These are phyloP conservation scores for Lepus timidus DNA, from an alignment of 2,113 vertebrate genomes.

Conservation along the genomic window DNA sequence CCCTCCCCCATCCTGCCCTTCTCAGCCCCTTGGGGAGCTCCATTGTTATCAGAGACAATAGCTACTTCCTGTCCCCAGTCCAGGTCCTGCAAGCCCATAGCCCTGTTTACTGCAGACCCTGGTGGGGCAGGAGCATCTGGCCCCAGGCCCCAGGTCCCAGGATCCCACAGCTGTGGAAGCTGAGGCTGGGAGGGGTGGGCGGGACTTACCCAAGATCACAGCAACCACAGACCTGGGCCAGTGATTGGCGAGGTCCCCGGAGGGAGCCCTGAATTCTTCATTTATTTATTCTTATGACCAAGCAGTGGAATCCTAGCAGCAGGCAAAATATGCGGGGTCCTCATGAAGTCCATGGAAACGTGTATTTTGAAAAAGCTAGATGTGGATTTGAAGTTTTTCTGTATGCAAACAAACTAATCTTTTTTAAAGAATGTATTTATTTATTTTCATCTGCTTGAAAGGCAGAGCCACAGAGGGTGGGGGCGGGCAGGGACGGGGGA, in stretches of 20 bases:
- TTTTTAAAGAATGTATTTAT: too few relatives aligned
- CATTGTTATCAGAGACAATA: background rate
- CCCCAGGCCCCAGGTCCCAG: background rate
- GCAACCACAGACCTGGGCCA: background rate
- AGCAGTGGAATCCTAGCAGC: background rate
- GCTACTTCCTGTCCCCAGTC: constrained; percentile 3
- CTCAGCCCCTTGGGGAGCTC: background rate
- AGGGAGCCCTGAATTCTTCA: background rate
- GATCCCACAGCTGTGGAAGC: background rate
- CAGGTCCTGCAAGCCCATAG: background rate
- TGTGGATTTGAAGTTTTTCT: too few relatives aligned
- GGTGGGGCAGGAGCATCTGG: too few relatives aligned
- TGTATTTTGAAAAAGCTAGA: too few relatives aligned
- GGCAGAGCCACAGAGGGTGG: too few relatives aligned
- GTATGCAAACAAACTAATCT: too few relatives aligned
- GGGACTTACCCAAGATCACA: background rate
- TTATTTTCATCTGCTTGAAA: too few relatives aligned
- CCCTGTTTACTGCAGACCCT: background rate
- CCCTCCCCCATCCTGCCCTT: background rate
- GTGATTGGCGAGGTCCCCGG: background rate
- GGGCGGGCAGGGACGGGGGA: too few relatives aligned
- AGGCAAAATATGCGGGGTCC: background rate
- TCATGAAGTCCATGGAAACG: background rate
- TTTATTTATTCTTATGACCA: background rate
- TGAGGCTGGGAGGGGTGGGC: background rate